These are phyloP conservation scores for Kuschelorhynchus macadamiae DNA, from an alignment of 2,888 invertebrate species.

Conservation along the genomic window DNA sequence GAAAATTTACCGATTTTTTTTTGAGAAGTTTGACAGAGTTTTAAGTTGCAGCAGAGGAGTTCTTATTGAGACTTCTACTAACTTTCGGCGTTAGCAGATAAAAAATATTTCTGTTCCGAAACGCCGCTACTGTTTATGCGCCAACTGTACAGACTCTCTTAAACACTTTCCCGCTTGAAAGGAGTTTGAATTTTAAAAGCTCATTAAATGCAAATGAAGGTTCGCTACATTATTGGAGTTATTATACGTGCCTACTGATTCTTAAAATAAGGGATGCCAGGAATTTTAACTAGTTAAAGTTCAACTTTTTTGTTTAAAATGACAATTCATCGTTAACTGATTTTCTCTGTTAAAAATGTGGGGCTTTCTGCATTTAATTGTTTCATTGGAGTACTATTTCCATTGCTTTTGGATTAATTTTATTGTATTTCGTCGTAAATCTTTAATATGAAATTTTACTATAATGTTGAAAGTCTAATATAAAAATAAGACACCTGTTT, in stretches of 20 bases:
- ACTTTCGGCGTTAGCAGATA: too few species aligned
- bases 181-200: constrained; percentile 60
- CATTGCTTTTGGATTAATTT: too few species aligned
- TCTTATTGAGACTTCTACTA: too few species aligned
- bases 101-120: too few species aligned
- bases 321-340: constrained; percentile 22
- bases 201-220: constrained; percentile 60
- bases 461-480: too few species aligned
- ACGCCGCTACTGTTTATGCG: not conserved
- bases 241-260: constrained; percentile 44
- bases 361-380: not conserved
- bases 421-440: too few species aligned
- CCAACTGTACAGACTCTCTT: constrained; percentile 33
- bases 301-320: constrained; percentile 25
- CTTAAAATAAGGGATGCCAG: constrained; percentile 36
- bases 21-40: too few species aligned
- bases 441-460: too few species aligned
- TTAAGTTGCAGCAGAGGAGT: too few species aligned
- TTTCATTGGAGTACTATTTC: not conserved
- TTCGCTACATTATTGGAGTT: constrained; percentile 42
- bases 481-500: too few species aligned
- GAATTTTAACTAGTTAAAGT: constrained; percentile 30
- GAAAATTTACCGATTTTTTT: too few species aligned
- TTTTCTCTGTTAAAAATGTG: constrained; percentile 1
- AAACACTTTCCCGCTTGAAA: constrained; percentile 38